These are phyloP conservation scores for Callinectes sapidus DNA, from an alignment of 2,888 invertebrate species.

Conservation along the genomic window DNA sequence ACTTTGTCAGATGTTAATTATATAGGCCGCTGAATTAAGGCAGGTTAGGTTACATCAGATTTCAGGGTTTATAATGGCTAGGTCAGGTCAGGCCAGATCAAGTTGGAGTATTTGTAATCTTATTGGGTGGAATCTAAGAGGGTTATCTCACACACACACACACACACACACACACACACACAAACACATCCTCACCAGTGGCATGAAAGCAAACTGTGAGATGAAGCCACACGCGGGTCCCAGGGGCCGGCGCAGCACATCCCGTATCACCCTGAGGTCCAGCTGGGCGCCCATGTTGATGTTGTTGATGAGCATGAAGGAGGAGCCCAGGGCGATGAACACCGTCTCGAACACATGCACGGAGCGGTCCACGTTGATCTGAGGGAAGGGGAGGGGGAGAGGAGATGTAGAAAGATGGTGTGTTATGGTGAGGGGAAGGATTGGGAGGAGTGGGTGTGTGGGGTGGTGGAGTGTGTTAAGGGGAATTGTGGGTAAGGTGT, in stretches of 20 bases:
- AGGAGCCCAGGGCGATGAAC: constrained; percentile 75
- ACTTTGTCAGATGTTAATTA: too few relatives aligned
- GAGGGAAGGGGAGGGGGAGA: not conserved
- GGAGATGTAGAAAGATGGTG: not conserved
- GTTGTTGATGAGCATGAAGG: constrained; percentile 76
- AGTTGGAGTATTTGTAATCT: too few relatives aligned
- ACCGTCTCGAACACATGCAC: constrained; percentile 46
- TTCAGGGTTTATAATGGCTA: not conserved
- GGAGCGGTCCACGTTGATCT: constrained; percentile 58
- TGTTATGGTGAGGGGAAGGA: not conserved
- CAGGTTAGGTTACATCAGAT: too few relatives aligned
- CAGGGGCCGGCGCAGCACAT: constrained; percentile 77
- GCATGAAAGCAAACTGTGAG: constrained; percentile 79
- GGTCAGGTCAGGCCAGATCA: not conserved
- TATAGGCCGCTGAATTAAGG: too few relatives aligned
- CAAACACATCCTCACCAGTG: constrained; percentile 76
- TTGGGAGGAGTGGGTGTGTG: not conserved
- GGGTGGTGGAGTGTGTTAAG: not conserved
- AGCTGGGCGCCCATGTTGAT: constrained; percentile 78
- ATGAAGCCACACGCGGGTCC: constrained; percentile 78
- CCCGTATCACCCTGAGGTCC: constrained; percentile 75
- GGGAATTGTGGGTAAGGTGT: not conserved
- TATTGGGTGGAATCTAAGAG: too few relatives aligned
- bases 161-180: constrained; percentile 44
- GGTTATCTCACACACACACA: not conserved